phyloP scores from a whole-genome alignment of 2,113 vertebrate genomes.

The Agapornis roseicollis region DNA sequence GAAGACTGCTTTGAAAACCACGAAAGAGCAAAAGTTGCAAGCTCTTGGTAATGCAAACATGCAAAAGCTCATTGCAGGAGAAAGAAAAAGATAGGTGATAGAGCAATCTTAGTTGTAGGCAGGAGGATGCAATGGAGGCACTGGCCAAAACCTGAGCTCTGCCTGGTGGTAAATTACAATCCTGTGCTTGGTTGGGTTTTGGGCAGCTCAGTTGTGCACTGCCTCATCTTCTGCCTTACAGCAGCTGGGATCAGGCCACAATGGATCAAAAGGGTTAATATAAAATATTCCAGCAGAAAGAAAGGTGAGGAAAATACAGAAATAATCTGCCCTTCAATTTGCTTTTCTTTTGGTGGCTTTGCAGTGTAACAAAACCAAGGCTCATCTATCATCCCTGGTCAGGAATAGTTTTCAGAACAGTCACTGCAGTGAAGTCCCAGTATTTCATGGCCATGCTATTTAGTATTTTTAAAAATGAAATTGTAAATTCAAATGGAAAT shows the following conservation, averaged over 20 bases:
- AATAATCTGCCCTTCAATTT: not conserved
- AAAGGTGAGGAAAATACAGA: not conserved
- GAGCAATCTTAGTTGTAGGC: not conserved
- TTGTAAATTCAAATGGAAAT: not conserved
- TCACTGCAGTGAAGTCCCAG: not conserved
- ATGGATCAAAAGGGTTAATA: not conserved
- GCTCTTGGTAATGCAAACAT: not conserved
- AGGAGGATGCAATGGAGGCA: not conserved
- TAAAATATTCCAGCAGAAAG: not conserved
- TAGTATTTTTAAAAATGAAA: not conserved
- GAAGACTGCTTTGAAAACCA: not conserved
- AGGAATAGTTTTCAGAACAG: not conserved
- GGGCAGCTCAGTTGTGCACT: not conserved
- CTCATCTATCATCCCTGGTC: not conserved
- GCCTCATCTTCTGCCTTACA: not conserved
- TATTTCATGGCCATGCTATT: not conserved
- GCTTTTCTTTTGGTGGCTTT: not conserved
- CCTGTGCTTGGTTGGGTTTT: not conserved
- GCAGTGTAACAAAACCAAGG: not conserved
- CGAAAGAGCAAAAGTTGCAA: not conserved
- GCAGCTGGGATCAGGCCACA: fast-evolving
- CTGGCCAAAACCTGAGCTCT: not conserved
- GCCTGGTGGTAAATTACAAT: not conserved
- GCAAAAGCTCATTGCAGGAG: not conserved
- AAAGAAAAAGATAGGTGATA: fast-evolving